Conservation (phyloP, 2,113 vertebrate species). For the Elephantulus edwardii region DNA sequence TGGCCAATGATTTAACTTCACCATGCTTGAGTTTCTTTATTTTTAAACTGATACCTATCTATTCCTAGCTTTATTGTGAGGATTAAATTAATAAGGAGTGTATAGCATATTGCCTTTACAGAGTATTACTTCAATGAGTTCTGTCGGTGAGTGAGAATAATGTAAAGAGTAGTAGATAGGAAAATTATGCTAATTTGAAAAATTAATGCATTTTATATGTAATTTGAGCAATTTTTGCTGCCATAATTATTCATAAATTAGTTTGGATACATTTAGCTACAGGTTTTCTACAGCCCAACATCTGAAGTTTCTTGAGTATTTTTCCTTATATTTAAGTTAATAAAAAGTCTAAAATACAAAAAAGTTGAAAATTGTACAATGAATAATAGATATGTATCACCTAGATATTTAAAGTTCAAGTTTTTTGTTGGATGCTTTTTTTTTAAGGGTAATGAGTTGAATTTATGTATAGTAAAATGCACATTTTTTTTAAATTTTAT, state of each 20-base stretch:
- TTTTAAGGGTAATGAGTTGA: background rate
- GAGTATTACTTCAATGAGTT: constrained; percentile 35
- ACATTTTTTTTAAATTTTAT: no score
- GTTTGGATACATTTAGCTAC: constrained; percentile 5
- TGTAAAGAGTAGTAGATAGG: background rate
- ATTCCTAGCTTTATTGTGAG: constrained; percentile 12
- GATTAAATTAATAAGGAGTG: constrained; percentile 56
- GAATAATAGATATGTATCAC: background rate
- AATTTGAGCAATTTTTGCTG: constrained; percentile 46
- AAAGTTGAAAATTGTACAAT: constrained; percentile 27
- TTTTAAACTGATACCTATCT: constrained; percentile 43
- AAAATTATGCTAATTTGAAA: constrained; percentile 43
- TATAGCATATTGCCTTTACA: constrained; percentile 13
- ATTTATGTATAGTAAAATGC: constrained; percentile 32
- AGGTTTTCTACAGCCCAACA: background rate
- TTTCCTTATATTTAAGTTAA: constrained; percentile 10
- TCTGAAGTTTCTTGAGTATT: constrained; percentile 39
- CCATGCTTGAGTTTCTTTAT: constrained; percentile 26
- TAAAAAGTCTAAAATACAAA: constrained; percentile 9
- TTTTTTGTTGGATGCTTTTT: background rate
- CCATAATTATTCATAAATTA: constrained; percentile 44
- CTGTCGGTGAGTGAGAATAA: constrained; percentile 11
- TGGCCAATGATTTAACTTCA: constrained; percentile 50
- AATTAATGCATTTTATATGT: constrained; percentile 27
- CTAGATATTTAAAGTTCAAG: no score